phyloP scores from a whole-genome alignment of 2,888 invertebrate species.

The Prostheceraeus crozeri region DNA sequence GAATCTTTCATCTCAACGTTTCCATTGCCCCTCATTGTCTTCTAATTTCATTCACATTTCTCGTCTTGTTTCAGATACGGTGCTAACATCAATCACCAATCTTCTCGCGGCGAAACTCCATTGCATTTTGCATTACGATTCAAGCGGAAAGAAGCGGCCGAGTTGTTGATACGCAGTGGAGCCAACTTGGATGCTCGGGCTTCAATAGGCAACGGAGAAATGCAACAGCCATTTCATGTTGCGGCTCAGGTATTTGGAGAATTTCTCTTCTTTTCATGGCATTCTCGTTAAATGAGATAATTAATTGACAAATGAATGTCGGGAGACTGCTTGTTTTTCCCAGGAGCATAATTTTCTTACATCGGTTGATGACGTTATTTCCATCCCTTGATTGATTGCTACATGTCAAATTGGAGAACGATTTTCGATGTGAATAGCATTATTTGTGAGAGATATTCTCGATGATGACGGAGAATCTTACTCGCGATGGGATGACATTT shows the following conservation, averaged over 20 bases:
- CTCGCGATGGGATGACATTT: no score
- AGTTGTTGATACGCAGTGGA: conserved; percentile 22
- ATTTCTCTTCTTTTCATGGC: no score
- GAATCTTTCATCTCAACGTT: not conserved
- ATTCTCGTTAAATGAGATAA: no score
- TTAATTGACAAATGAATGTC: no score
- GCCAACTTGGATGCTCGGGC: conserved; percentile 28
- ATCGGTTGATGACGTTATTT: no score
- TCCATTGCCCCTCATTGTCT: not conserved
- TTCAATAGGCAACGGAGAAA: conserved; percentile 31
- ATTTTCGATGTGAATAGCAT: no score
- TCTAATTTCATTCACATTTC: not conserved
- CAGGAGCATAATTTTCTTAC: no score
- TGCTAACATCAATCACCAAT: conserved; percentile 7
- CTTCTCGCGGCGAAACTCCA: conserved; percentile 1
- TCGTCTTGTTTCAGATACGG: not conserved
- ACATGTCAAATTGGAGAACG: no score
- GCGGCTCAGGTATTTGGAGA: conserved; percentile 32
- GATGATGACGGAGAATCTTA: no score
- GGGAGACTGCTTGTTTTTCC: no score
- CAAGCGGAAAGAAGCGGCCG: not conserved
- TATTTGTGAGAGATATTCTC: no score
- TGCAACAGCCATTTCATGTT: conserved; percentile 29
- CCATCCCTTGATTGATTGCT: no score
- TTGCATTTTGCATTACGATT: conserved; percentile 16